Evolutionary conservation across 2,888 invertebrate species (phyloP).

Genomic region (Caenorhabditis sulstoni): DNA sequence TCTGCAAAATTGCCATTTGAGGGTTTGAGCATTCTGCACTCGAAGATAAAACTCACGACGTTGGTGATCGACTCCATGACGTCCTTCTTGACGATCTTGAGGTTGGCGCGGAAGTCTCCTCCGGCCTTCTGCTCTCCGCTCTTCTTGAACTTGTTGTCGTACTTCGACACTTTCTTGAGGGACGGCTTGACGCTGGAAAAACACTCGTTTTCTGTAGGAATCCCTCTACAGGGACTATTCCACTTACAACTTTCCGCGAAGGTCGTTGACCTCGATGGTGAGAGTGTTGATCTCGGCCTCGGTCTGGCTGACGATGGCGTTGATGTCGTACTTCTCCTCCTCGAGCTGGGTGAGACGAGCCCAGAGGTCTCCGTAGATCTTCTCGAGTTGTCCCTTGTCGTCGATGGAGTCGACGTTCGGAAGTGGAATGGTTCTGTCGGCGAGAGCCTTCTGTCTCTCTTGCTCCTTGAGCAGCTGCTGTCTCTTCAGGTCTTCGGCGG

Average conservation of each 20-base stretch:
- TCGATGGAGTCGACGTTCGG: constrained; percentile 89
- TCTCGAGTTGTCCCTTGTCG: constrained; percentile 85
- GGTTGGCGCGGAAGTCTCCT: constrained; percentile 88
- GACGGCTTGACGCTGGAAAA: constrained; percentile 78
- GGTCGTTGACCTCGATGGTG: constrained; percentile 99
- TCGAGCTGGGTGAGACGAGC: constrained; percentile 84
- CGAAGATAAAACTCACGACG: constrained; percentile 45
- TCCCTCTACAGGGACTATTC: too few relatives aligned
- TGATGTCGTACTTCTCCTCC: constrained; percentile 93
- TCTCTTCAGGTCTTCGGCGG: constrained; percentile 99
- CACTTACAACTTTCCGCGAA: constrained; percentile 95
- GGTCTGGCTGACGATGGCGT: constrained; percentile 87
- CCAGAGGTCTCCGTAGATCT: constrained; percentile 81
- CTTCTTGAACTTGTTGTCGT: constrained; percentile 89
- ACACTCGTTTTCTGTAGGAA: too few relatives aligned
- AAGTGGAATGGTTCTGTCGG: constrained; percentile 93
- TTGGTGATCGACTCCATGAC: constrained; percentile 83
- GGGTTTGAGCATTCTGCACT: not conserved
- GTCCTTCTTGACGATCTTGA: constrained; percentile 96
- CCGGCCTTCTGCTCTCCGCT: constrained; percentile 54
- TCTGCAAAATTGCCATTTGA: constrained; percentile 56
- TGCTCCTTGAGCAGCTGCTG: constrained; percentile 99
- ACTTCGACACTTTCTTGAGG: constrained; percentile 99
- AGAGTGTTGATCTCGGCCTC: constrained; percentile 92
- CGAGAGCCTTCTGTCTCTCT: constrained; percentile 95